These are phyloP conservation scores for Pammene fasciana DNA, from an alignment of 2,888 invertebrate genomes.

Conservation along the genomic window DNA sequence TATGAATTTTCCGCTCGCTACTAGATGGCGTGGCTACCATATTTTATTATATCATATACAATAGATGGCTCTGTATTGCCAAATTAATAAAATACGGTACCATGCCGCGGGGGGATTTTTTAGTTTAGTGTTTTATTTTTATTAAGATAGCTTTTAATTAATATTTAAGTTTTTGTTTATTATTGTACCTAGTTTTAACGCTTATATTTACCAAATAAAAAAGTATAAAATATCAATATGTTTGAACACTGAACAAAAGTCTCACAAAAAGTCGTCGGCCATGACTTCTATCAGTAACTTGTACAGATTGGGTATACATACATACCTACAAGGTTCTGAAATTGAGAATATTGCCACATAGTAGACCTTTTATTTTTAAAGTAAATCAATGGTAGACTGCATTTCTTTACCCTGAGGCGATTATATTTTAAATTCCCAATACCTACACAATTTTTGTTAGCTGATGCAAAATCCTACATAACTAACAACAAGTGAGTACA, in stretches of 20 bases:
- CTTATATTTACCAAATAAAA: no score
- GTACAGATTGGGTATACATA: constrained; percentile 12
- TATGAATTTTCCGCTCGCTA: constrained; percentile 3
- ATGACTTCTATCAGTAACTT: constrained; percentile 29
- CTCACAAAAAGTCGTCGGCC: constrained; percentile 31
- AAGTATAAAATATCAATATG: neutral
- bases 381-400: constrained; percentile 3
- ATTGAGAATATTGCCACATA: constrained; percentile 32
- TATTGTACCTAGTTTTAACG: no score
- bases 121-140: no score
- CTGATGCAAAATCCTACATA: no score
- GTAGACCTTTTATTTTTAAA: constrained; percentile 9
- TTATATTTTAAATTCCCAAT: neutral
- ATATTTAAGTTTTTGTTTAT: no score
- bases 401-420: neutral
- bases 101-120: no score
- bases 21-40: constrained; percentile 21
- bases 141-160: no score
- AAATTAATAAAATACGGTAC: no score
- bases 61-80: constrained; percentile 25
- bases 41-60: neutral
- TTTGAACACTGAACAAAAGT: constrained; percentile 18
- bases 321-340: constrained; percentile 19
- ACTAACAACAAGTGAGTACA: no score
- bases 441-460: no score